phyloP scores from a whole-genome alignment of 2,113 vertebrate species.

The Dromaius novaehollandiae region DNA sequence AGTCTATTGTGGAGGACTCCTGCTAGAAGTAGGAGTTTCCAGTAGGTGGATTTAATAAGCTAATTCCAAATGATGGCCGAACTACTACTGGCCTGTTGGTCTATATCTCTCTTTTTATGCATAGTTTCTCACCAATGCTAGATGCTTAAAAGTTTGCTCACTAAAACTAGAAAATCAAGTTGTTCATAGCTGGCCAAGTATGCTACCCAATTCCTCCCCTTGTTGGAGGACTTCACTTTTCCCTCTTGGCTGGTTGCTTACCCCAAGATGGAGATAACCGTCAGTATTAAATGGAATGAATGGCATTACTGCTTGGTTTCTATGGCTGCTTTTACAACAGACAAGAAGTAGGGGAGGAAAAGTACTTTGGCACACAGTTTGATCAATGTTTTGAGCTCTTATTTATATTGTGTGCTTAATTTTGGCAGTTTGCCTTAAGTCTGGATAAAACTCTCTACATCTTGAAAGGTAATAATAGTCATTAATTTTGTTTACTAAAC shows the following conservation, averaged over 20 bases:
- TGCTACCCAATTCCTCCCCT: neutral
- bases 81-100: neutral
- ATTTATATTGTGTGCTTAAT: neutral
- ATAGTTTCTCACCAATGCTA: neutral
- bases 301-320: neutral
- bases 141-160: neutral
- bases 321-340: neutral
- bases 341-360: neutral
- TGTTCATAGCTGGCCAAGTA: neutral
- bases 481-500: neutral
- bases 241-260: neutral
- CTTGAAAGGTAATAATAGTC: neutral
- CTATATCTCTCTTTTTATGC: neutral
- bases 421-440: neutral
- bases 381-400: neutral
- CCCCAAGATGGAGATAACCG: neutral
- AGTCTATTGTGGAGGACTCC: neutral
- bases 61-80: neutral
- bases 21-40: neutral
- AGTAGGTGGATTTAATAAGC: neutral
- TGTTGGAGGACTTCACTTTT: neutral
- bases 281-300: neutral
- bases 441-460: neutral
- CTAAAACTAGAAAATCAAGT: neutral
- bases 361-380: neutral